Conservation (phyloP, 2,113 vertebrate genomes). For the Axis porcinus region DNA sequence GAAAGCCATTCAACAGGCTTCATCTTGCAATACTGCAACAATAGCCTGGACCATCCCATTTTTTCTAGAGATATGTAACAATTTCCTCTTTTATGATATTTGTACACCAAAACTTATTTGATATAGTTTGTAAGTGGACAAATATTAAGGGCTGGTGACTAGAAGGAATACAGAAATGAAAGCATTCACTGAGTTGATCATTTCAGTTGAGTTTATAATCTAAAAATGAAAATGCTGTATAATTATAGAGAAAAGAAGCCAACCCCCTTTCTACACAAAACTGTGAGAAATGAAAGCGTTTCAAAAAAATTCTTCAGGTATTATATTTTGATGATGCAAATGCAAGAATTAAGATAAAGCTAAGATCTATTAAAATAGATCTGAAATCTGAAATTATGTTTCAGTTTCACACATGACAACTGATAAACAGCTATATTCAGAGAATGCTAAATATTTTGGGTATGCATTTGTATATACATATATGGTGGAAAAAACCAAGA, state of each 20-base stretch:
- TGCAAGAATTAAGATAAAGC: conserved; percentile 21
- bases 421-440: background rate
- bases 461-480: background rate
- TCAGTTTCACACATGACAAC: background rate
- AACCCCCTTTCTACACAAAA: conserved; percentile 26
- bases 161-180: conserved; percentile 38
- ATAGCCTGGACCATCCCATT: background rate
- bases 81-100: conserved; percentile 16
- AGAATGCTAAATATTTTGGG: background rate
- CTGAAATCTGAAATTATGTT: conserved; percentile 34
- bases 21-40: background rate
- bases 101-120: conserved; percentile 11
- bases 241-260: conserved; percentile 6
- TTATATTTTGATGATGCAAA: conserved; percentile 27
- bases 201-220: conserved; percentile 36
- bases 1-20: background rate
- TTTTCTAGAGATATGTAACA: background rate
- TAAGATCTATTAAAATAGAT: conserved; percentile 26
- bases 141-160: conserved; percentile 19
- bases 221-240: conserved; percentile 47
- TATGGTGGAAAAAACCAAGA: background rate
- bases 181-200: conserved; percentile 13
- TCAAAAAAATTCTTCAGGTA: conserved; percentile 19
- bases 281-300: background rate
- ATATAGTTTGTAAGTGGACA: conserved; percentile 9